Conservation (phyloP, 2,113 vertebrate species). For the Paratilapia polleni region DNA sequence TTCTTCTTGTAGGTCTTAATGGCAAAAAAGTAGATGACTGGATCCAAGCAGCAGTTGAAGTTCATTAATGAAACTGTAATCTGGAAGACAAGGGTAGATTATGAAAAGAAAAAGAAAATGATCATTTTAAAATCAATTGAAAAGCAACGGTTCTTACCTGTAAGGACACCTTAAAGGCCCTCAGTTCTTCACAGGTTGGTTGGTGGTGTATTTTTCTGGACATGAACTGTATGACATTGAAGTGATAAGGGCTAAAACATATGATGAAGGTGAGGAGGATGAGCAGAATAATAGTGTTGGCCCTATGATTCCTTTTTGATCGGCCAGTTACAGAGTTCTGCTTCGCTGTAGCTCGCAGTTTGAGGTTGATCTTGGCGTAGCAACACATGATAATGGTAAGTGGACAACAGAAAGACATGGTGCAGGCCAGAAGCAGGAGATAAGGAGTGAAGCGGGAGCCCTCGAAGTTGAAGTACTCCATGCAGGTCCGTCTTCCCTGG, state of each 20-base stretch:
- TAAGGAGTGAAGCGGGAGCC: conserved; percentile 72
- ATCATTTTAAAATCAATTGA: neutral
- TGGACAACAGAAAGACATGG: conserved; percentile 81
- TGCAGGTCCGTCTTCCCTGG: conserved; percentile 79
- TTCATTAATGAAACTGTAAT: conserved; percentile 87
- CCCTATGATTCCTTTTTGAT: conserved; percentile 73
- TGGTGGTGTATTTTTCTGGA: conserved; percentile 70
- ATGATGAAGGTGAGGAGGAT: conserved; percentile 81
- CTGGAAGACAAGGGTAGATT: conserved; percentile 62
- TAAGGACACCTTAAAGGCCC: conserved; percentile 83
- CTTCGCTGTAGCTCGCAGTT: conserved; percentile 77
- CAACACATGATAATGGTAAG: conserved; percentile 83
- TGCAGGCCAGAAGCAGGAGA: conserved; percentile 80
- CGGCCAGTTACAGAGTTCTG: conserved; percentile 74
- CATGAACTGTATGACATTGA: conserved; percentile 86
- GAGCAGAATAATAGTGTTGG: conserved; percentile 81
- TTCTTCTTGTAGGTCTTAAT: conserved; percentile 85
- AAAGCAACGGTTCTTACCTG: conserved; percentile 68
- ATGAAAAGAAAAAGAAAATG: neutral
- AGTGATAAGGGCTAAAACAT: conserved; percentile 87
- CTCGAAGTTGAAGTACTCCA: conserved; percentile 85
- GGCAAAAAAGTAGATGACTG: conserved; percentile 89
- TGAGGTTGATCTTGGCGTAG: conserved; percentile 82
- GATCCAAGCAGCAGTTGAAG: conserved; percentile 87
- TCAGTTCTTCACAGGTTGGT: conserved; percentile 77